Evolutionary conservation across 2,888 invertebrate genomes (phyloP).

Genomic region (Acanthosepion lycidas): DNA sequence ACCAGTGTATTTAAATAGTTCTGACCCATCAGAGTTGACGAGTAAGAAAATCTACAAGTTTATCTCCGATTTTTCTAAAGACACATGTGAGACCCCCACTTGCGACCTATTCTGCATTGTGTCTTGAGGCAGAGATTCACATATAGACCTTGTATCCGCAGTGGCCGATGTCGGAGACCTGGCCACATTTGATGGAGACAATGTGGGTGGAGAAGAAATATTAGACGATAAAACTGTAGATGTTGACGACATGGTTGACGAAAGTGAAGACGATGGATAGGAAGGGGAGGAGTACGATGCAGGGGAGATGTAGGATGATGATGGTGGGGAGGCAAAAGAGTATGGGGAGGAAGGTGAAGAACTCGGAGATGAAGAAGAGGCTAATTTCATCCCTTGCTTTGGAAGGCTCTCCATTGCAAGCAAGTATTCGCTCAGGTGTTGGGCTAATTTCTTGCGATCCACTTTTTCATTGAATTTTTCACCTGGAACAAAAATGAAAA

Average conservation of each 20-base stretch:
- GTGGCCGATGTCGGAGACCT: neutral
- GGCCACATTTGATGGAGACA: neutral
- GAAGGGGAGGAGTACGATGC: constrained; percentile 20
- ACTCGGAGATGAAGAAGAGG: neutral
- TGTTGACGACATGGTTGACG: neutral
- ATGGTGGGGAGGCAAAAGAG: neutral
- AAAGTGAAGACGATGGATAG: constrained; percentile 34
- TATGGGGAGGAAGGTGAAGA: neutral
- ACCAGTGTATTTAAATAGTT: too few relatives aligned
- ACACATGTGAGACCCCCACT: neutral
- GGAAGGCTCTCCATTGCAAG: neutral
- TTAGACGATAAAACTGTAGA: neutral
- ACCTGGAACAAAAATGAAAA: neutral
- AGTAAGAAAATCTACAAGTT: neutral
- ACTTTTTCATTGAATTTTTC: constrained; percentile 39
- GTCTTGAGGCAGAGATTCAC: neutral
- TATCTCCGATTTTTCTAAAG: neutral
- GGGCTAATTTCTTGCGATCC: neutral
- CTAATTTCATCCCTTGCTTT: neutral
- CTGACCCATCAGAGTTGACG: too few relatives aligned
- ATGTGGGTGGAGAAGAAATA: neutral
- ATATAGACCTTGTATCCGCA: too few relatives aligned
- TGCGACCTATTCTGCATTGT: neutral
- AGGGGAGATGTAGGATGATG: constrained; percentile 13
- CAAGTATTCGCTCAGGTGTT: neutral